Conservation (phyloP, 2,797 vertebrate species). For the Delichon dasypus region DNA sequence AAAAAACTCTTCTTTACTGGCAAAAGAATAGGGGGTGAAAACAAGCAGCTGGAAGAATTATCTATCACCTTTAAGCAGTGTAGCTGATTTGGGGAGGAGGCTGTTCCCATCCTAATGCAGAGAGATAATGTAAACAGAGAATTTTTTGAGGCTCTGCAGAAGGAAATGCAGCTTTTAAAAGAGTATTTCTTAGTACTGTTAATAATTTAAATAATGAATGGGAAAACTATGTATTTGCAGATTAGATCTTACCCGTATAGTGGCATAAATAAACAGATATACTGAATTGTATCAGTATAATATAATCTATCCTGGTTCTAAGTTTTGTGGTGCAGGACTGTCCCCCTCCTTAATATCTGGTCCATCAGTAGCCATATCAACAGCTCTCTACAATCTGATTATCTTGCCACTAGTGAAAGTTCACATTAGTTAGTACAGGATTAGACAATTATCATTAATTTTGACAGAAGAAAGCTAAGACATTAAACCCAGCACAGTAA, state of each 20-base stretch:
- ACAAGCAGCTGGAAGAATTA: neutral
- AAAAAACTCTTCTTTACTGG: neutral
- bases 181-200: neutral
- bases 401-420: neutral
- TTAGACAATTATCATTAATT: neutral
- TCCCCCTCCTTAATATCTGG: neutral
- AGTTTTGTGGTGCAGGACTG: neutral
- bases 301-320: neutral
- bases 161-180: neutral
- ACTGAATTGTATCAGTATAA: neutral
- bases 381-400: neutral
- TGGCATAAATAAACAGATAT: neutral
- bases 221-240: neutral
- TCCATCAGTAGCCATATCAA: neutral
- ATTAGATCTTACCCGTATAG: neutral
- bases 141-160: neutral
- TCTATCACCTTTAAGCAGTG: neutral
- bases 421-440: neutral
- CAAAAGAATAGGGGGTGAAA: neutral
- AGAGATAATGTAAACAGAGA: neutral
- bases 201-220: neutral
- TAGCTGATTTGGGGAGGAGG: neutral
- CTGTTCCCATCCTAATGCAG: neutral
- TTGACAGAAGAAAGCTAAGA: neutral
- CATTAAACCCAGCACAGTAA: neutral